Percentiles rank a stretch among this genome's conserved stretches.
These are phyloP conservation scores for Parazoanthus atlanticus DNA, from an alignment of 92 coral and sea anemone species.

Conservation along the genomic window DNA sequence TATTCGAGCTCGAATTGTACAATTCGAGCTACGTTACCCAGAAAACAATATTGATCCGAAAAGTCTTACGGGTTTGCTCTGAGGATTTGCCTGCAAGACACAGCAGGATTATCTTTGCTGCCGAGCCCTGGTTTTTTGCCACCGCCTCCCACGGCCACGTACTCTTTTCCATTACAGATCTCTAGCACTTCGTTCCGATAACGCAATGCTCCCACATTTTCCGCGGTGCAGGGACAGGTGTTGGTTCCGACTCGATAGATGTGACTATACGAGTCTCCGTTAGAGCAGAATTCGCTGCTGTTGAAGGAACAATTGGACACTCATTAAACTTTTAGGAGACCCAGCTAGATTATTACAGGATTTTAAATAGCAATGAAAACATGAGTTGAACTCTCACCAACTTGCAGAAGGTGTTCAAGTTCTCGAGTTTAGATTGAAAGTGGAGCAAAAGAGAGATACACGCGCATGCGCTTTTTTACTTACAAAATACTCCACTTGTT, in stretches of 20 bases:
- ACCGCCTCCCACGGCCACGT: constrained; percentile 46
- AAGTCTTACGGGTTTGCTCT: constrained; percentile 8
- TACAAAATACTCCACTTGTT: no score
- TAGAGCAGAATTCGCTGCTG: neutral
- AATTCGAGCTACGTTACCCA: no score
- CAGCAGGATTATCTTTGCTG: neutral
- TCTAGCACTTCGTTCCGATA: constrained; percentile 43
- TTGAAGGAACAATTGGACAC: no score
- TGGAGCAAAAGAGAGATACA: no score
- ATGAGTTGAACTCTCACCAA: no score
- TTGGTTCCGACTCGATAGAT: constrained; percentile 48
- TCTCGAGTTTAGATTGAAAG: no score
- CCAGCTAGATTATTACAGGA: no score
- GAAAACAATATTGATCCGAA: no score
- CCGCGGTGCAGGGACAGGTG: constrained; percentile 42
- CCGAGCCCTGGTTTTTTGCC: neutral
- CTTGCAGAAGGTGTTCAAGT: no score
- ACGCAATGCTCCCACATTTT: constrained; percentile 46
- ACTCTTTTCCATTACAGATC: constrained; percentile 48
- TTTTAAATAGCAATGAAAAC: neutral
- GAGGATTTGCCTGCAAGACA: constrained; percentile 20
- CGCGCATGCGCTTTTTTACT: no score
- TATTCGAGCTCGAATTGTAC: no score
- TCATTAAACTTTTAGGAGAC: no score
- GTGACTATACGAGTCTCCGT: constrained; percentile 26